phyloP scores from a whole-genome alignment of 2,113 vertebrate species.

The Silurus asotus region DNA sequence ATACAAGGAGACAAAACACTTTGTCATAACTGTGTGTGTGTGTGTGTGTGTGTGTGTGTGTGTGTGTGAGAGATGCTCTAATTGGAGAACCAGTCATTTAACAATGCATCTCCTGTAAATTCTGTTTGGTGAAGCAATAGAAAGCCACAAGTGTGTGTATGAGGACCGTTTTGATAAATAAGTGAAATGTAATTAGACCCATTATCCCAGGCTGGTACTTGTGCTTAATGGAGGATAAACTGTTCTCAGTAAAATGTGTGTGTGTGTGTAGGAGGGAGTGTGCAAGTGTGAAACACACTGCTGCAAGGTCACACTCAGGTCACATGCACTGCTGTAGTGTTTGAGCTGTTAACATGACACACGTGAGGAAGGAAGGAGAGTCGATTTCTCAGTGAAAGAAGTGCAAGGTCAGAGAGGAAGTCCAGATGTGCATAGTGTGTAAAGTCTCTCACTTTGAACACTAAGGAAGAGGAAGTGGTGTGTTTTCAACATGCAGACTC shows the following conservation, averaged over 20 bases:
- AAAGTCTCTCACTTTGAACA: not conserved
- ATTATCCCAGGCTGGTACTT: too few species aligned
- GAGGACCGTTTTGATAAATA: not conserved
- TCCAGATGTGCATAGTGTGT: not conserved
- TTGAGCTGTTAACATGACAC: not conserved
- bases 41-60: not conserved
- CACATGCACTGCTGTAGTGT: too few species aligned
- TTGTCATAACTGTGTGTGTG: not conserved
- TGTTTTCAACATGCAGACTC: not conserved
- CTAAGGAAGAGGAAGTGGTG: not conserved
- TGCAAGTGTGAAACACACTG: not conserved
- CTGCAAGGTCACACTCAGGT: not conserved
- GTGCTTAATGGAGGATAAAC: too few species aligned
- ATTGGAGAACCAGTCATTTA: not conserved
- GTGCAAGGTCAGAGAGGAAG: conserved; percentile 15
- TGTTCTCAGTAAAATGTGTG: too few species aligned
- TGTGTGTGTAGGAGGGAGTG: too few species aligned
- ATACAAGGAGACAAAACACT: not conserved
- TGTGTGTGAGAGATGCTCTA: not conserved
- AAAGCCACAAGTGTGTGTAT: not conserved
- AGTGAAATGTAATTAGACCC: not conserved
- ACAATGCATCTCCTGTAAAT: not conserved
- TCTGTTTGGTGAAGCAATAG: not conserved
- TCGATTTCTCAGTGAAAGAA: not conserved
- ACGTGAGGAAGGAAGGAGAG: not conserved